phyloP scores from a whole-genome alignment of 2,113 vertebrate genomes.

The Tilapia sparmanii region DNA sequence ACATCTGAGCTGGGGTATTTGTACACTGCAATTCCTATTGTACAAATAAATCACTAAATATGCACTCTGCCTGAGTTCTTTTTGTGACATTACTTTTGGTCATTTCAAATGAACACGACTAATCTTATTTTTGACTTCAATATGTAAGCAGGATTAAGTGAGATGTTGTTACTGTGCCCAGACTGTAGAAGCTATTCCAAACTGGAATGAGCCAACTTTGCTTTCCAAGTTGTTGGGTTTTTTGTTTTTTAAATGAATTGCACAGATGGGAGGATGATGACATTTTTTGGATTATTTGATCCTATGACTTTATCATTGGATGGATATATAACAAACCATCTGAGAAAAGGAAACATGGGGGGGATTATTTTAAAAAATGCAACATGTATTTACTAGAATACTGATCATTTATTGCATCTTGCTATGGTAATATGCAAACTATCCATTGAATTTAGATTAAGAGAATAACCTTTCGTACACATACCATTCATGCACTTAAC shows the following conservation, averaged over 20 bases:
- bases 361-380: background rate
- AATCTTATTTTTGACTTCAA: background rate
- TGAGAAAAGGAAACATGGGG: background rate
- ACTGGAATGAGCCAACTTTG: too few species aligned
- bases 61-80: slow-evolving; percentile 9
- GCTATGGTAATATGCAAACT: background rate
- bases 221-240: background rate
- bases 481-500: background rate
- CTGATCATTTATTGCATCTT: background rate
- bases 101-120: background rate
- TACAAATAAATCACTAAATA: slow-evolving; percentile 77
- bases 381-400: background rate
- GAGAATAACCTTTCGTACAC: background rate
- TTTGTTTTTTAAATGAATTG: background rate
- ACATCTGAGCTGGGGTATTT: slow-evolving; percentile 52
- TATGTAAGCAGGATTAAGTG: background rate
- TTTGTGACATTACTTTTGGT: background rate
- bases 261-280: slow-evolving; percentile 29
- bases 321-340: background rate
- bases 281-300: background rate
- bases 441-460: background rate
- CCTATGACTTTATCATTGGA: background rate
- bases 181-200: background rate
- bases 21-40: slow-evolving; percentile 65
- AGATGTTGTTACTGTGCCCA: slow-evolving; percentile 12